Percentiles rank a stretch among this genome's conserved stretches.
These are phyloP conservation scores for Sceloporus undulatus DNA, from an alignment of 2,113 vertebrate genomes.

Conservation along the genomic window DNA sequence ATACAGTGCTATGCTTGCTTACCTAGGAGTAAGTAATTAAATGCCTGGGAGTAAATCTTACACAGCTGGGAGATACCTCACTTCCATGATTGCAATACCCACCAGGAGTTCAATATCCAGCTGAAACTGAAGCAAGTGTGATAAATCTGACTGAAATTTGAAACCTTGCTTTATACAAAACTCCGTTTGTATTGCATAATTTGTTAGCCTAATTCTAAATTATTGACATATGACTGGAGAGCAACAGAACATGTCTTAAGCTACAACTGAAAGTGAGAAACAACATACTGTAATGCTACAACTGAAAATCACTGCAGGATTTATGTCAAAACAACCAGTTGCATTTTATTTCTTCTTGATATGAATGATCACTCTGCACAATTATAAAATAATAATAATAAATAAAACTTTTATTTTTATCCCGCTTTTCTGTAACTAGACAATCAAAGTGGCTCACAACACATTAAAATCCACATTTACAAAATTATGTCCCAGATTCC, in stretches of 20 bases:
- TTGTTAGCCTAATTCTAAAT: background rate
- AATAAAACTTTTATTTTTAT: no score
- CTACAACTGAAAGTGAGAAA: background rate
- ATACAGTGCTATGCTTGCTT: no score
- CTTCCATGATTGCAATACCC: no score
- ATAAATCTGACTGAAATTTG: background rate
- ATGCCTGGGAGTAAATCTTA: no score
- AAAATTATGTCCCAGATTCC: no score
- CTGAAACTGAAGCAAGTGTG: background rate
- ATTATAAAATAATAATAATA: no score
- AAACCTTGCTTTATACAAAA: background rate
- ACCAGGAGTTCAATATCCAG: background rate
- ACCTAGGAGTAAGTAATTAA: no score
- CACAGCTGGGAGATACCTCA: no score
- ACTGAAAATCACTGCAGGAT: background rate
- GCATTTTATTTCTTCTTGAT: background rate
- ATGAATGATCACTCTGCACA: background rate
- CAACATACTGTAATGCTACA: background rate
- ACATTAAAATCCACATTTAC: no score
- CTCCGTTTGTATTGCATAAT: constrained; percentile 24
- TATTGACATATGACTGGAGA: background rate
- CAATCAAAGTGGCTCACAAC: no score
- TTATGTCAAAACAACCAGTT: background rate
- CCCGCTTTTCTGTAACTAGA: no score
- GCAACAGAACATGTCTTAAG: background rate